Base-by-base conservation (phyloP, 2,113 vertebrate genomes). In the Odontophorus gujanensis region DNA sequence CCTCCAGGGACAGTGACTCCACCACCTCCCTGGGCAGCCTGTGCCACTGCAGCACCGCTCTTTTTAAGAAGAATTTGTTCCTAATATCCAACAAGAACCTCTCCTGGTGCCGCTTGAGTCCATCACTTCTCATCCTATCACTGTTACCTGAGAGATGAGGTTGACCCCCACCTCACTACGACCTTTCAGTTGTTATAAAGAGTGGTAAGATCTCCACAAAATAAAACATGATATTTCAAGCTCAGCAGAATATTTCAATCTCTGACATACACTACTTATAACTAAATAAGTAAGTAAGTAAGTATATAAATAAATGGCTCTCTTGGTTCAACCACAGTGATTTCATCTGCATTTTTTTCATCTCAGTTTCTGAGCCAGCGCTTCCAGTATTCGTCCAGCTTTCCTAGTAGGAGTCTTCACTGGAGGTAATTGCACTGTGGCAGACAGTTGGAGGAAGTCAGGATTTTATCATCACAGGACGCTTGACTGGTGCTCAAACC, bases 211-310 rank as follows among this genome's bases (percentile, higher is more conserved):
- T 53, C 51, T 53, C 51, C 61, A 66, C 62, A 25, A 89, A 93
- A 86, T 65, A 78, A 93, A 94, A 78, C 38, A 30, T 63, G 36
- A 22, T 63, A 50, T 85, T 94, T 93, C 55, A 81, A 81, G 38
- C 55, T 80, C 50, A 36, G 38, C 40, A 92, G 80, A 66, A 71
- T 76, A 15, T 66, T 87, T 87, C 42, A 48, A 11, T 58, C 50
- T 51, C 53, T 61, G 38, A 89, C 28, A 43, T 83, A 69, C 12
- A 22, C 20, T 9, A 57, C 69, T 47, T 59, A 40, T 40, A 40
- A 40, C 5, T 40, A 40, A 40, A 13, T 40, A 13, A 40, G 11
- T 40, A 40, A 40, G 5, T 13, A 40, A 40, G 11, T 40, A 40
- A 40, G 5, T 40, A 13, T 12, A 13, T 40, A 40, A 40, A 13